Percentiles rank a stretch among this genome's conserved stretches.
These are phyloP conservation scores for Melipona beecheii DNA, from an alignment of 2,888 invertebrate species.

Conservation along the genomic window DNA sequence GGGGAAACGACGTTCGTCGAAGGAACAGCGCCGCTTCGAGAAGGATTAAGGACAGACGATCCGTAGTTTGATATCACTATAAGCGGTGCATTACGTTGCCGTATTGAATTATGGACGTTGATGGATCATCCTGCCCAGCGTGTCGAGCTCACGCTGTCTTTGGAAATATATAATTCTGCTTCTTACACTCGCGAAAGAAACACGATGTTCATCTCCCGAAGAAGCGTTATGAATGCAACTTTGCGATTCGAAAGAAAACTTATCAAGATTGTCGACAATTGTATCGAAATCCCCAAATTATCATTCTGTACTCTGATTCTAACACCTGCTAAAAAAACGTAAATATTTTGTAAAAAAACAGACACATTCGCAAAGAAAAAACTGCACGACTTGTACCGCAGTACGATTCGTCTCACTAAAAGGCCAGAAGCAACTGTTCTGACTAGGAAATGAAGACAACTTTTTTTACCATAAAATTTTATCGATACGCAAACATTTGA, in stretches of 20 bases:
- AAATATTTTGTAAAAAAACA: too few species aligned
- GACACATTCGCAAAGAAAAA: too few species aligned
- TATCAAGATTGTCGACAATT: not conserved
- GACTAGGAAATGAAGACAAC: too few species aligned
- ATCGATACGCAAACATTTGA: too few species aligned
- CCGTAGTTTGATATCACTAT: slow-evolving; percentile 47
- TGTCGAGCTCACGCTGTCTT: slow-evolving; percentile 44
- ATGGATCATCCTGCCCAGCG: slow-evolving; percentile 53
- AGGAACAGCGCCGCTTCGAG: slow-evolving; percentile 11
- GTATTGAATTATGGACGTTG: slow-evolving; percentile 61
- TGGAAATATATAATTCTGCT: not conserved
- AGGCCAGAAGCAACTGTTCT: too few species aligned
- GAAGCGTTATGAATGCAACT: not conserved
- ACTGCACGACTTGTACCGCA: too few species aligned
- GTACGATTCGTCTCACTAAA: too few species aligned
- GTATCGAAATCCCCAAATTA: too few species aligned
- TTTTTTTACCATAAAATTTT: too few species aligned
- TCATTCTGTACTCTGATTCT: too few species aligned
- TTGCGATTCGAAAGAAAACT: not conserved
- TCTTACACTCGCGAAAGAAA: not conserved
- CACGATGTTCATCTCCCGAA: not conserved
- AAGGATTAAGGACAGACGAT: slow-evolving; percentile 56
- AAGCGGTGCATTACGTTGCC: slow-evolving; percentile 61
- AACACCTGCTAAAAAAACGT: too few species aligned
- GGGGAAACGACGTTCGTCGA: slow-evolving; percentile 27